Evolutionary conservation across 2,797 vertebrate species (phyloP).

Genomic region (Leucoraja ocellata): DNA sequence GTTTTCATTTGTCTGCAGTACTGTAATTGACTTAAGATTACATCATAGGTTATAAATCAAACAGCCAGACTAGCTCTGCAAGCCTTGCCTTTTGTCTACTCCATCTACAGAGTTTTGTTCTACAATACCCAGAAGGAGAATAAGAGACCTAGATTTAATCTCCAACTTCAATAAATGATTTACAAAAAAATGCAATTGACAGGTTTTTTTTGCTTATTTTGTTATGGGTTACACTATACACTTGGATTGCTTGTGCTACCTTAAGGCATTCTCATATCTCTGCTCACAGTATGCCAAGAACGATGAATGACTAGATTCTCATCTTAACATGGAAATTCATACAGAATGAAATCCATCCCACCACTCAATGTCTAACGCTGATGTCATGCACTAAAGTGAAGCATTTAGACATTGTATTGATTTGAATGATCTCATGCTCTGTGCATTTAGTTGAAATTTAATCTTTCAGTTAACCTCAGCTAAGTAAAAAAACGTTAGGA

Average conservation of each 20-base stretch:
- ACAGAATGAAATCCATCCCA: slow-evolving; percentile 50
- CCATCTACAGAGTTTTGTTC: not conserved
- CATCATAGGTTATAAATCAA: slow-evolving; percentile 25
- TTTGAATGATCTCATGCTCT: slow-evolving; percentile 55
- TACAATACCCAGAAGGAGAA: not conserved
- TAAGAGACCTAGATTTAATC: slow-evolving; percentile 26
- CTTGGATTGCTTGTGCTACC: not conserved
- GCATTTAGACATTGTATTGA: slow-evolving; percentile 53
- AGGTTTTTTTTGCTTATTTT: not conserved
- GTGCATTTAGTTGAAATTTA: slow-evolving; percentile 42
- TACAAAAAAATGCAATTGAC: slow-evolving; percentile 28
- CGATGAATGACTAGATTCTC: slow-evolving; percentile 34
- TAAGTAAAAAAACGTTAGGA: slow-evolving; percentile 37
- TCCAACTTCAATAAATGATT: slow-evolving; percentile 32
- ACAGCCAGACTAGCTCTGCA: not conserved
- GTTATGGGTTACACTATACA: not conserved
- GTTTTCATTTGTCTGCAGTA: not conserved
- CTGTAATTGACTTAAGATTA: slow-evolving; percentile 21
- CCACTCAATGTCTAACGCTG: slow-evolving; percentile 50
- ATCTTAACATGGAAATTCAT: slow-evolving; percentile 41
- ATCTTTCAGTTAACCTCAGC: slow-evolving; percentile 43
- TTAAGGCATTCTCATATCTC: slow-evolving; percentile 18
- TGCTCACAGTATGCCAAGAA: slow-evolving; percentile 11
- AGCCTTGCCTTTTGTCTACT: not conserved
- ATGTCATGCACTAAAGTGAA: slow-evolving; percentile 52